Percentiles rank a stretch among this genome's conserved stretches.
Evolutionary conservation across 2,113 vertebrate species (phyloP).

Genomic region (Thermophis baileyi): DNA sequence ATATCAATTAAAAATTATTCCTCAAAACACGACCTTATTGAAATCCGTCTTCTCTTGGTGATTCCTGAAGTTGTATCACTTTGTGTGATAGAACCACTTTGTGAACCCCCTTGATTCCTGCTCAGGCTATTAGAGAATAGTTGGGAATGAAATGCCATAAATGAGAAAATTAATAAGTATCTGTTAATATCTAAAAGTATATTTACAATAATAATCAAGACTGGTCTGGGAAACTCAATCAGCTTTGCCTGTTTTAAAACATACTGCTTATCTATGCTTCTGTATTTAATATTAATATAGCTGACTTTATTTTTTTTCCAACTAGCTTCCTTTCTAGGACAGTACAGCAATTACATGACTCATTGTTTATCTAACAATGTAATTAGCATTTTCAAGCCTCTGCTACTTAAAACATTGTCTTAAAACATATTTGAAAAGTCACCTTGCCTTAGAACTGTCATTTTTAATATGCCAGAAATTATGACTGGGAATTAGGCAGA

Average conservation of each 20-base stretch:
- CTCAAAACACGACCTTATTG: background rate
- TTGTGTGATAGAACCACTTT: background rate
- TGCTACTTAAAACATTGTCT: conserved; percentile 74
- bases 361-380: conserved; percentile 75
- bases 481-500: conserved; percentile 74
- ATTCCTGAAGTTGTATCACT: background rate
- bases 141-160: background rate
- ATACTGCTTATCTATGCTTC: background rate
- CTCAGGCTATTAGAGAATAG: background rate
- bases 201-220: background rate
- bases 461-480: conserved; percentile 76
- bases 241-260: background rate
- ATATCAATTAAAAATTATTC: background rate
- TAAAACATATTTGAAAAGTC: conserved; percentile 76
- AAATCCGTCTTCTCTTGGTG: background rate
- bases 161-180: background rate
- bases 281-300: conserved; percentile 36
- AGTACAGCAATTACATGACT: conserved; percentile 69
- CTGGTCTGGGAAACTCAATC: background rate
- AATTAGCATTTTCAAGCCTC: conserved; percentile 75
- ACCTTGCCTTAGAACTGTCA: conserved; percentile 75
- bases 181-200: background rate
- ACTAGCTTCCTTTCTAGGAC: conserved; percentile 46
- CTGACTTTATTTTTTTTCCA: conserved; percentile 45
- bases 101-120: background rate